Evolutionary conservation across 2,888 invertebrate species (phyloP), one percentile per base, ranked within the genome.

Genomic region (Petrolisthes cinctipes): DNA sequence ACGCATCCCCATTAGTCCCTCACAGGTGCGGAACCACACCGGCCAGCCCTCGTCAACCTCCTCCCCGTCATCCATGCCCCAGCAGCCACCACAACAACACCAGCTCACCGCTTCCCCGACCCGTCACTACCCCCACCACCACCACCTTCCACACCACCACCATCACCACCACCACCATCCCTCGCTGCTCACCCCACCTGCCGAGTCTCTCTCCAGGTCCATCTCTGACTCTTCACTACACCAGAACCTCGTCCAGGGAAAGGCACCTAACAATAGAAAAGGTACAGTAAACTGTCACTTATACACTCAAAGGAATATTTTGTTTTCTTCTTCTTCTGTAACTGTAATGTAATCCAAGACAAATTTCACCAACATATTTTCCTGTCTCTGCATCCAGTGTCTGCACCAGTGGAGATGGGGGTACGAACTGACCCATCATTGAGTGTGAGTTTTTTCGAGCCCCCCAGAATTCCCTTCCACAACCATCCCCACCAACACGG

Each of bases 151-250:
- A 71, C 87, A 73, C 76, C 86, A 11, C 81, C 86, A 54, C 20
- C 83, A 37, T 73, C 81, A 73, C 81, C 71, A 5, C 20, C 86
- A 86, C 51, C 71, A 81, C 73, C 81, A 80, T 56, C 56, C 71
- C 7, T 20, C 86, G 0, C 81, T 86, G 53, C 61, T 86, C 54
- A 81, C 86, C 23, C 86, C 86, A 57, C 88, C 88, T 14, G 23
- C 80, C 53, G 86, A 86, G 57, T 84, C 78, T 7, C 86, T 89
- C 68, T 78, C 86, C 9, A 81, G 89, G n/a, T 89, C 89, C 56
- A 89, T 71, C 78, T 89, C 89, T 53, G 89, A 89, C 75, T 89
- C 89, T 11, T 89, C 89, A 9, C 86, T 89, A 37, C 89, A 89
- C 82, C 89, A 89, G 68, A 89, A 86, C 66, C 76, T 86, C 54